A percentile compares a stretch with the other conserved stretches of the same genome.
These are phyloP conservation scores for Nyctalus aviator DNA, from an alignment of 2,797 vertebrate species.

Conservation along the genomic window DNA sequence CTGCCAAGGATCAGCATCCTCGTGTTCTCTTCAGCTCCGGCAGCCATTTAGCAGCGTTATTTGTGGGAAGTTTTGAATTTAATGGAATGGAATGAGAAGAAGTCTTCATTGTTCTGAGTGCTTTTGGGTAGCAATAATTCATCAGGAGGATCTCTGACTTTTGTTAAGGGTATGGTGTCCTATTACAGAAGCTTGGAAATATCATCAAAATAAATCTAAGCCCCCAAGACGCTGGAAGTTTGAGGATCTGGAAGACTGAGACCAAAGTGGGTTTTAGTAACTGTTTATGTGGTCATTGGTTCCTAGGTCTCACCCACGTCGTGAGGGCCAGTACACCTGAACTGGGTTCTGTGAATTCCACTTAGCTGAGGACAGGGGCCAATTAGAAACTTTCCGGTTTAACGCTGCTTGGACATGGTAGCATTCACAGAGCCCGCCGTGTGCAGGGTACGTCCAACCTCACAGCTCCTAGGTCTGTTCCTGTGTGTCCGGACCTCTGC, in stretches of 20 bases:
- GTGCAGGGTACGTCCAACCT: not conserved
- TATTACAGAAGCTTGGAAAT: not conserved
- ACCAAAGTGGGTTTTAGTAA: slow-evolving; percentile 13
- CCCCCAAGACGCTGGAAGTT: not conserved
- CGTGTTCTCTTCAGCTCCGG: not conserved
- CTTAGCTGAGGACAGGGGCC: not conserved
- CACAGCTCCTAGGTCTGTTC: not conserved
- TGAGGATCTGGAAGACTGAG: slow-evolving; percentile 22
- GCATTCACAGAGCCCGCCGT: not conserved
- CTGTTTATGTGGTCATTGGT: not conserved
- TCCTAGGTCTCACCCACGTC: not conserved
- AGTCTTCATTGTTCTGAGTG: slow-evolving; percentile 19
- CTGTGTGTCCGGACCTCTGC: not conserved
- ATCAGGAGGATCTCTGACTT: slow-evolving; percentile 5
- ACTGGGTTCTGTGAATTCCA: not conserved
- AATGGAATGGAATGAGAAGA: slow-evolving; percentile 58
- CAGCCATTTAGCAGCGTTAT: slow-evolving; percentile 31
- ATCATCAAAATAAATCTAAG: not conserved
- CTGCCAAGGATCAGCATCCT: not conserved
- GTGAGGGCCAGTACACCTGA: not conserved
- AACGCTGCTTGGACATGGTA: not conserved
- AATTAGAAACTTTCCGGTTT: not conserved
- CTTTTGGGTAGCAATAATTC: not conserved
- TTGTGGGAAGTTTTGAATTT: slow-evolving; percentile 56
- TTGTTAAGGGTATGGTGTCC: not conserved